These are phyloP conservation scores for Xenus cinereus DNA, from an alignment of 2,113 vertebrate genomes.

Conservation along the genomic window DNA sequence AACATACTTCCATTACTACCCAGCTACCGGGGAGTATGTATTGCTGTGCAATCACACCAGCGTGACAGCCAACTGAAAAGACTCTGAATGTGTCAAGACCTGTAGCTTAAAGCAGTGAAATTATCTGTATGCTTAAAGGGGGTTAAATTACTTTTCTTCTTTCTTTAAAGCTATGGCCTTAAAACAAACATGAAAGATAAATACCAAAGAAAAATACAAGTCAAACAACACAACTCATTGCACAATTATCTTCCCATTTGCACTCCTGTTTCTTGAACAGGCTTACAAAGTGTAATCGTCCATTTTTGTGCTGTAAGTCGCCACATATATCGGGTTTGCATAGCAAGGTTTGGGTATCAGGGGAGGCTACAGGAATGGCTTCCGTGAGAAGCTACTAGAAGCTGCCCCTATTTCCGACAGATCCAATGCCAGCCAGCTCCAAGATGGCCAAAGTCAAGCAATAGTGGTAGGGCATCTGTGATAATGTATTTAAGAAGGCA, in stretches of 20 bases:
- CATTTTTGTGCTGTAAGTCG: background rate
- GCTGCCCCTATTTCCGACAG: rapidly evolving
- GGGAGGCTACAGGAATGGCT: background rate
- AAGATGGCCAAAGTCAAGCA: background rate
- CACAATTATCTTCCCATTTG: background rate
- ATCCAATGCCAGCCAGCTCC: background rate
- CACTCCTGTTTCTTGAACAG: background rate
- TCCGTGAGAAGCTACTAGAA: background rate
- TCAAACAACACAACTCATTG: background rate
- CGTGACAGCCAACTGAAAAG: background rate
- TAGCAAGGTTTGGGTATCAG: background rate
- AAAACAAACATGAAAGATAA: background rate
- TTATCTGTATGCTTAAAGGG: background rate
- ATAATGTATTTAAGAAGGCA: background rate
- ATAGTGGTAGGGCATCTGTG: rapidly evolving
- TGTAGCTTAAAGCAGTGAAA: background rate
- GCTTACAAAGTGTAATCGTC: background rate
- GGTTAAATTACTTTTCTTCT: background rate
- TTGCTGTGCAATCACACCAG: background rate
- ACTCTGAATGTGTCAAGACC: background rate
- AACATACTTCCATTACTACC: background rate
- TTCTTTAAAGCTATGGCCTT: background rate
- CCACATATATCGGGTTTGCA: rapidly evolving
- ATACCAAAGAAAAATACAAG: background rate
- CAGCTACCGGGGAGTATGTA: background rate